Evolutionary conservation across 2,113 vertebrate genomes (phyloP).

Genomic region (Otolemur garnettii): DNA sequence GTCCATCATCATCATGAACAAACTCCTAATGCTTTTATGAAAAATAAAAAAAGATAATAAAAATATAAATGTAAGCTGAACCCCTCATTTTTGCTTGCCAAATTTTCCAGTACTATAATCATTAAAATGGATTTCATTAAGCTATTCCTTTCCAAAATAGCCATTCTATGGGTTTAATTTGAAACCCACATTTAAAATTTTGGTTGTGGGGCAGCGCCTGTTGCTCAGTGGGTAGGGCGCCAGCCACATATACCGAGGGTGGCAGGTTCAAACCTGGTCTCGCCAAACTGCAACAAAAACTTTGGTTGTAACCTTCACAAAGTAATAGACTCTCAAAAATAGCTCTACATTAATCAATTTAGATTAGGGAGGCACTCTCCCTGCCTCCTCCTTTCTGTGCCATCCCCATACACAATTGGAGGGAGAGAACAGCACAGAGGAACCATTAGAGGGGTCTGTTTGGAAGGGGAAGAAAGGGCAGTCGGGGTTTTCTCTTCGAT

Average conservation of each 20-base stretch:
- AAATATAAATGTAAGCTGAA: conserved; percentile 43
- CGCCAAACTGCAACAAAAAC: too few species aligned
- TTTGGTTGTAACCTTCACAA: background rate
- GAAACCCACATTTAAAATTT: background rate
- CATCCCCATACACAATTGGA: background rate
- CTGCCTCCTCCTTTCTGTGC: background rate
- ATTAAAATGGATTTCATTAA: conserved; percentile 23
- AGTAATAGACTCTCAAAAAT: background rate
- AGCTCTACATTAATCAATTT: conserved; percentile 8
- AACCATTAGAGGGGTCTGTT: background rate
- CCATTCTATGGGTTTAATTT: background rate
- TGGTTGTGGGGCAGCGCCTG: background rate
- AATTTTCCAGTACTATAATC: conserved; percentile 39
- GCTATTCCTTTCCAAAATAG: conserved; percentile 24
- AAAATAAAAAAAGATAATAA: conserved; percentile 26
- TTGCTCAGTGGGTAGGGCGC: too few species aligned
- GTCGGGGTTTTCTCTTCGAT: background rate
- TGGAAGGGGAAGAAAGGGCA: background rate
- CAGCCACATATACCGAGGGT: too few species aligned
- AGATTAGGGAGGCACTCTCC: background rate
- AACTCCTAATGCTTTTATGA: background rate
- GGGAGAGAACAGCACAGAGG: background rate
- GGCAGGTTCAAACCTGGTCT: too few species aligned
- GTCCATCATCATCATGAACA: background rate
- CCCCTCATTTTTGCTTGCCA: background rate